phyloP scores from a whole-genome alignment of 2,113 vertebrate genomes.

The Miniopterus natalensis region DNA sequence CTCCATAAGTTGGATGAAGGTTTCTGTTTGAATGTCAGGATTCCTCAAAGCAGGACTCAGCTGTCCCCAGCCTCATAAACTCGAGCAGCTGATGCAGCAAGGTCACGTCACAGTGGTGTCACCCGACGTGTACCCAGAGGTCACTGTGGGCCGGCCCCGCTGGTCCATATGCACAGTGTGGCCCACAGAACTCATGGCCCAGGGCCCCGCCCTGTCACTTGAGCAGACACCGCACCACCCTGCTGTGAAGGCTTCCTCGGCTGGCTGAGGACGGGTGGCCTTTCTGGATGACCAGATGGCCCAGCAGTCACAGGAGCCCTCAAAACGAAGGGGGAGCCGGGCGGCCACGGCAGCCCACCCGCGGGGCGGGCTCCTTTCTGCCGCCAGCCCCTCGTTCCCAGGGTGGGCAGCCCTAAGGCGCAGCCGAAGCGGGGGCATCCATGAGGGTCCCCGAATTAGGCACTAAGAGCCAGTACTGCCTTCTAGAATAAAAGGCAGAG shows the following conservation, averaged over 20 bases:
- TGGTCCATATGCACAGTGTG: background rate
- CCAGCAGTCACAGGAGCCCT: background rate
- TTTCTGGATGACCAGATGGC: background rate
- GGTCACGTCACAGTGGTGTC: accelerated
- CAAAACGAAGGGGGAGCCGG: background rate
- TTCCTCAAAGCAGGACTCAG: background rate
- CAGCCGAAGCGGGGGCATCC: background rate
- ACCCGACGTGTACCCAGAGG: background rate
- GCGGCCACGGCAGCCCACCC: background rate
- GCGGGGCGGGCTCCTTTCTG: background rate
- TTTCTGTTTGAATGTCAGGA: background rate
- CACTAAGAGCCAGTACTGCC: background rate
- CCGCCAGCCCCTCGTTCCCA: background rate
- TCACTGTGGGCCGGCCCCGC: background rate
- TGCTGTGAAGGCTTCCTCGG: background rate
- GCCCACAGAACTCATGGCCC: accelerated
- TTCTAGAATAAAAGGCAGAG: background rate
- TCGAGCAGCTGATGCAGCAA: accelerated
- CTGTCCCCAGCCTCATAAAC: background rate
- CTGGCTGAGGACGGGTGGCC: background rate
- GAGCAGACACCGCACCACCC: background rate
- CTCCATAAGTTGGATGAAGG: background rate
- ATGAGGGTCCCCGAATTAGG: background rate
- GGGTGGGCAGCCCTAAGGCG: background rate
- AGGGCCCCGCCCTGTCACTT: accelerated